phyloP scores from a whole-genome alignment of 2,113 vertebrate genomes.

The Eretmodus cyanostictus region DNA sequence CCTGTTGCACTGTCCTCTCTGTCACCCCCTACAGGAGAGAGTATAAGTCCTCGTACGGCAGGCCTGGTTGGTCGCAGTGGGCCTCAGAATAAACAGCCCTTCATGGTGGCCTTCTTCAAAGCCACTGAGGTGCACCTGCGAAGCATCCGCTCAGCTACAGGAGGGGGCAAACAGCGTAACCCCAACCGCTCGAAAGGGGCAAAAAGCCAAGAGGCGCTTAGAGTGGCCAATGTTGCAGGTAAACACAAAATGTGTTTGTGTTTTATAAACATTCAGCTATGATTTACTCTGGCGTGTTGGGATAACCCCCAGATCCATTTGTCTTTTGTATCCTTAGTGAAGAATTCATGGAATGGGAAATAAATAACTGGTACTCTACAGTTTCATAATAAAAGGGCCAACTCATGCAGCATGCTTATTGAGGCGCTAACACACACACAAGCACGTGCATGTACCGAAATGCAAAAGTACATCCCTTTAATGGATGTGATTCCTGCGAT shows the following conservation, averaged over 20 bases:
- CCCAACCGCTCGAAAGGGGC: conserved; percentile 84
- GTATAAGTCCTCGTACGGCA: conserved; percentile 85
- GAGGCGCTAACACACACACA: background rate
- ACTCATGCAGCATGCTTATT: background rate
- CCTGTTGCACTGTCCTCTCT: conserved; percentile 23
- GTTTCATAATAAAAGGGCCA: background rate
- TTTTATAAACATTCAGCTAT: background rate
- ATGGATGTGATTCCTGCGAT: background rate
- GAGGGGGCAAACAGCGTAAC: conserved; percentile 81
- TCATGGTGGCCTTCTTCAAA: conserved; percentile 98
- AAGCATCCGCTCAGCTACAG: conserved; percentile 81
- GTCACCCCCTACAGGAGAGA: conserved; percentile 78
- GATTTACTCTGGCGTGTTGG: background rate
- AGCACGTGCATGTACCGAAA: background rate
- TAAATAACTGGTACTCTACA: background rate
- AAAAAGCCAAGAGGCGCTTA: conserved; percentile 87
- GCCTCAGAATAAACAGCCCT: conserved; percentile 95
- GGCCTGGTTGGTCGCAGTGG: conserved; percentile 88
- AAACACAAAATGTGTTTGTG: background rate
- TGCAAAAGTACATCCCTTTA: background rate
- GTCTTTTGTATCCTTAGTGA: background rate
- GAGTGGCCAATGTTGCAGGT: conserved; percentile 88
- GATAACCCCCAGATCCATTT: background rate
- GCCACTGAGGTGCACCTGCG: conserved; percentile 94
- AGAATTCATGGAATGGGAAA: conserved; percentile 1